Evolutionary conservation across 2,888 invertebrate genomes (phyloP).

Genomic region (Nephrotoma guestfalica): DNA sequence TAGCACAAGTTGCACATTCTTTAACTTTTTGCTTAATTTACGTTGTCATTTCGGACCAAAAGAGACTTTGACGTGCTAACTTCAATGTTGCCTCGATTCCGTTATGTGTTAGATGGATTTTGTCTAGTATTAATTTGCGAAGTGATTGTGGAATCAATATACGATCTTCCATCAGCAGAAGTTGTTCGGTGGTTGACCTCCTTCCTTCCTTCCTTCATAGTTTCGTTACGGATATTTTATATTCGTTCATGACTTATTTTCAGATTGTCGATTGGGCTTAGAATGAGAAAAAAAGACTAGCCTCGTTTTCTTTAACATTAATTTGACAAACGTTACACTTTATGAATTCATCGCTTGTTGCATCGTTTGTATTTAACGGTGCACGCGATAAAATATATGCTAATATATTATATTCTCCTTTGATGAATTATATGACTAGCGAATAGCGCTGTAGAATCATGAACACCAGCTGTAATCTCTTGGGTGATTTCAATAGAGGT

Average conservation of each 20-base stretch:
- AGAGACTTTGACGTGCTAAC: conserved; percentile 5
- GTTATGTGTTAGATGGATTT: conserved; percentile 1
- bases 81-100: conserved; percentile 5
- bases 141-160: conserved; percentile 5
- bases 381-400: conserved; percentile 10
- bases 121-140: not conserved
- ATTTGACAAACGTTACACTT: not conserved
- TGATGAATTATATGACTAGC: conserved; percentile 7
- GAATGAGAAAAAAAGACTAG: not conserved
- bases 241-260: not conserved
- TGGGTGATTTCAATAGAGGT: conserved; percentile 10
- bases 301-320: not conserved
- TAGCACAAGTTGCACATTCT: conserved; percentile 2
- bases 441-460: conserved; percentile 10
- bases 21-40: conserved; percentile 7
- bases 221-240: not conserved
- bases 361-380: not conserved
- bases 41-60: conserved; percentile 2
- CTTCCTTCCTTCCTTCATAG: not conserved
- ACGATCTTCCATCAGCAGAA: not conserved
- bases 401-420: conserved; percentile 10
- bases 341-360: not conserved
- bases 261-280: not conserved
- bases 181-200: not conserved
- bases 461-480: conserved; percentile 9